These are phyloP conservation scores for Idaea straminata DNA, from an alignment of 2,888 invertebrate genomes.

Conservation along the genomic window DNA sequence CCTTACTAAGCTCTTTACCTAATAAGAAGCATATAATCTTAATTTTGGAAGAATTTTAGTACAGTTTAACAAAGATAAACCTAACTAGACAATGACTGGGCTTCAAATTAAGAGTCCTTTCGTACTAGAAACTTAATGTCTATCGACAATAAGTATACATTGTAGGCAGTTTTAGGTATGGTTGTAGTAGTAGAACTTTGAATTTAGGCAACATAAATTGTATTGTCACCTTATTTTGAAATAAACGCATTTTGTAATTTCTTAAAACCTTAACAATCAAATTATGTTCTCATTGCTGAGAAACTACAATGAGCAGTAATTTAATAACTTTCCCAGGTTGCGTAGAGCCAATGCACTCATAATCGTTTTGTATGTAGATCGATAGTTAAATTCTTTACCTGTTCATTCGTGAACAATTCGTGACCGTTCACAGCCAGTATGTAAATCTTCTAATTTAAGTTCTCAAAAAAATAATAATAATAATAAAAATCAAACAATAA, in stretches of 20 bases:
- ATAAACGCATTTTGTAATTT: not conserved
- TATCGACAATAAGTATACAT: not conserved
- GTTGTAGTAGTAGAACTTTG: not conserved
- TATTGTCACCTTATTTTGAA: not conserved
- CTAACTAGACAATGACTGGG: not conserved
- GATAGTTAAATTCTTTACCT: too few species aligned
- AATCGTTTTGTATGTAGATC: too few species aligned
- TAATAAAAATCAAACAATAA: too few species aligned
- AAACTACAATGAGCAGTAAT: constrained; percentile 11
- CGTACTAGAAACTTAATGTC: not conserved
- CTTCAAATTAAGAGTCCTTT: not conserved
- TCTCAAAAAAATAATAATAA: too few species aligned
- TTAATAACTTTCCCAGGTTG: constrained; percentile 12
- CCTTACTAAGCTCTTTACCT: not conserved
- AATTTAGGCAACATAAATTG: not conserved
- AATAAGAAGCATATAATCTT: not conserved
- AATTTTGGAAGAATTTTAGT: not conserved
- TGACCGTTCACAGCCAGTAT: too few species aligned
- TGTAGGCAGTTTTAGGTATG: not conserved
- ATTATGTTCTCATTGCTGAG: not conserved
- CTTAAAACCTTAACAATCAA: too few species aligned
- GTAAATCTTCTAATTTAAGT: too few species aligned
- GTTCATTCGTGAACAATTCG: too few species aligned
- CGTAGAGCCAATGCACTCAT: too few species aligned
- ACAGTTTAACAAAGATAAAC: not conserved